Percentiles rank a stretch among this genome's conserved stretches.
Evolutionary conservation across 2,888 invertebrate genomes (phyloP).

Genomic region (Petrolisthes manimaculis): DNA sequence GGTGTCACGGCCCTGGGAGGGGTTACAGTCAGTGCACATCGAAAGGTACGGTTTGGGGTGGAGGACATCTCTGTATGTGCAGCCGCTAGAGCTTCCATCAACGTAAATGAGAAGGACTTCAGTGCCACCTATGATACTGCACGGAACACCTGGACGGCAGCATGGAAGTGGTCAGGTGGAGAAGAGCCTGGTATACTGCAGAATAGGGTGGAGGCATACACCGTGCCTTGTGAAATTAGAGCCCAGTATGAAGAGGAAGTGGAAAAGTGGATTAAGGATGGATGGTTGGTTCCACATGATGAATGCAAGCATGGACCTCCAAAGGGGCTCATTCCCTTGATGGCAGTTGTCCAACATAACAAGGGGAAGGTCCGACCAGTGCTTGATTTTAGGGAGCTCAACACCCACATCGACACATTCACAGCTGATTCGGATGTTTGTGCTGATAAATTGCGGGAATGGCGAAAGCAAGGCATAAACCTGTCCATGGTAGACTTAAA

Average conservation of each 20-base stretch:
- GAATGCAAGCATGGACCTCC: slow-evolving; percentile 22
- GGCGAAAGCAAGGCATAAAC: slow-evolving; percentile 19
- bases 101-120: slow-evolving; percentile 17
- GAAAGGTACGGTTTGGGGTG: slow-evolving; percentile 18
- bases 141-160: slow-evolving; percentile 23
- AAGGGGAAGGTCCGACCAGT: too few species aligned
- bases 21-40: neutral
- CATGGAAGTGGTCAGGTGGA: slow-evolving; percentile 39
- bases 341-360: too few species aligned
- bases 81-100: slow-evolving; percentile 7
- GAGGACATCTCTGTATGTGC: slow-evolving; percentile 18
- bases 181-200: slow-evolving; percentile 20
- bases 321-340: too few species aligned
- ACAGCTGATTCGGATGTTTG: too few species aligned
- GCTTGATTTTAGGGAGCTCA: too few species aligned
- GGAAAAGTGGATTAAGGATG: slow-evolving; percentile 25
- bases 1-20: too few species aligned
- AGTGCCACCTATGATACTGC: slow-evolving; percentile 24
- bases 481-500: slow-evolving; percentile 35
- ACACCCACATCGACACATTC: too few species aligned
- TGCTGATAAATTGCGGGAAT: slow-evolving; percentile 31
- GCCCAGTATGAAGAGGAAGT: slow-evolving; percentile 29
- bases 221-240: slow-evolving; percentile 3
- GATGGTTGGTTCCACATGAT: slow-evolving; percentile 30
- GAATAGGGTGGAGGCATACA: slow-evolving; percentile 28